Base-by-base conservation (phyloP, 2,113 vertebrate genomes). In the Brienomyrus longianalis region DNA sequence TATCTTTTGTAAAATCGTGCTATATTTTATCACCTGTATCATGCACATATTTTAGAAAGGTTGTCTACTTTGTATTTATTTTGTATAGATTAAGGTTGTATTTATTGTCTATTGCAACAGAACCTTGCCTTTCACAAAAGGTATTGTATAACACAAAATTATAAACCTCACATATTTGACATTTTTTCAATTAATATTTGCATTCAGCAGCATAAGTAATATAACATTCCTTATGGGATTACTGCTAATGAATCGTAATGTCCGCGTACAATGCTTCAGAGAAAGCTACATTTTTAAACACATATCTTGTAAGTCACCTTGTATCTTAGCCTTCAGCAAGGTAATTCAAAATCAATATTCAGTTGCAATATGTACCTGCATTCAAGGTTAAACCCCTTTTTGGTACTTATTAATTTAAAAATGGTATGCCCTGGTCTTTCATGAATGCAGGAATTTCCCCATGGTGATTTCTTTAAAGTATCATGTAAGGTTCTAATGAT, bases 271-370 rank as follows among this genome's bases (percentile, higher is more conserved):
- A 90, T 93, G 90, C 93, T 90, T 92, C 89, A 52, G 91, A 94
- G 92, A 92, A 92, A 93, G 93, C 89, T 89, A 93, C 94, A 93
- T 94, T 94, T 95, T 93, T 93, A 87, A 92, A 90, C 91, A 92
- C 92, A 92, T 93, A 92, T 94, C 92, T 94, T 95, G 91, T 92
- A 90, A 91, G 92, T 90, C 92, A 92, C 92, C 90, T 92, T 91
- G 91, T 90, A 91, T 91, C 92, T 93, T 95, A 88, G 92, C 94
- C 95, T 94, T 92, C 91, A 95, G 94, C 95, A 95, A 95, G 92
- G 94, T 93, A 94, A 95, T 91, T 93, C 87, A 1, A 87, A 93
- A 94, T 95, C 95, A 94, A 95, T 95, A 94, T 94, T 94, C 92
- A 91, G 91, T 89, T 90, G 92, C 35, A 91, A 92, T 92, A 90